Base-by-base conservation (phyloP, 2,888 invertebrate species). In the Tetropium fuscum region DNA sequence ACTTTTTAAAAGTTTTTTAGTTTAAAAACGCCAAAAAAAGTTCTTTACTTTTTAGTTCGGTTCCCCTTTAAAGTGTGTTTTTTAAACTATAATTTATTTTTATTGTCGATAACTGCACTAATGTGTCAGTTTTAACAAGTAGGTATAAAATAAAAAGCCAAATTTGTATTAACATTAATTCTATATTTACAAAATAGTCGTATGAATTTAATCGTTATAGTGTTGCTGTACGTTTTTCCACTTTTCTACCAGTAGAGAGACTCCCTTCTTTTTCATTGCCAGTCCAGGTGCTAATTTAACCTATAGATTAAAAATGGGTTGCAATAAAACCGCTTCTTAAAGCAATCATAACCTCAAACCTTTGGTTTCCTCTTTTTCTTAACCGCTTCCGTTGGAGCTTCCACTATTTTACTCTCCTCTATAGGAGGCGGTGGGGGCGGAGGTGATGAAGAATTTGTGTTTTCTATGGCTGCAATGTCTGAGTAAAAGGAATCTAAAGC, bases 211-310 rank as follows among this genome's bases (percentile, higher is more conserved):
- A 59, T 64, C 59, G 11, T 64, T 56, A 38, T 63, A 66, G 30
- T 63, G 58, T 41, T 66, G 66, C 25, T 90, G 88, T 36, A 88
- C 87, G 72, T 87, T 87, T 78, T 90, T 88, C 90, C 90, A 90
- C 70, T 90, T 90, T 51, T 89, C 88, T 0, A 90, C 90, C 74
- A 90, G 82, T 36, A 87, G 86, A 1, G 89, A 87, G 20, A 90
- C 87, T 60, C 88, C 88, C 74, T 89, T 90, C 75, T 89, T 89
- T 78, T 90, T 90, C 79, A 89, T 83, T 2, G 87, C 82, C 32
- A 89, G 80, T n/a, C 87, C 87, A 47, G 83, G 81, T 1, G 81
- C 80, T 32, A 87, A 74, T 79, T 87, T 87, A 4, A 84, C 77
- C 86, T 87, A 73, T 7, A 13, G 83, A 83, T 53, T 66, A 38